Conservation (phyloP, 2,797 vertebrate genomes). For the Discoglossus pictus region DNA sequence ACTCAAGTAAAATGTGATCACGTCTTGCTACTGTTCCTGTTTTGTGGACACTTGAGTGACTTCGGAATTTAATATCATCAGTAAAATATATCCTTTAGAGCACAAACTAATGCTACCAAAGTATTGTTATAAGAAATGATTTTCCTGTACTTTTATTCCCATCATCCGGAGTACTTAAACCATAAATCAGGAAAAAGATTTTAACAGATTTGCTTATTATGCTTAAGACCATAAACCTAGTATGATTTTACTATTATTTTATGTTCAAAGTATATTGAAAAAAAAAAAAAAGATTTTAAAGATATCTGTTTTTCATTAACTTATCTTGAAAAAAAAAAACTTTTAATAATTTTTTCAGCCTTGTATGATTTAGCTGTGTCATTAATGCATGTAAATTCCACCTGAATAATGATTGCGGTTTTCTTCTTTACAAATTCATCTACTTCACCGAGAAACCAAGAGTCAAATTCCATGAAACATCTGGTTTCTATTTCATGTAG, state of each 20-base stretch:
- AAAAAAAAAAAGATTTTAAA: conserved; percentile 57
- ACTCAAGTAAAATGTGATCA: conserved; percentile 28
- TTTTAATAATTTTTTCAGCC: conserved; percentile 79
- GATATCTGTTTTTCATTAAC: conserved; percentile 75
- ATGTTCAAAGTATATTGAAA: conserved; percentile 68
- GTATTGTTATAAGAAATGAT: conserved; percentile 32
- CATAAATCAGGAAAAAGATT: conserved; percentile 58
- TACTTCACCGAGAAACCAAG: conserved; percentile 79
- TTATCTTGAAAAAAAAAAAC: conserved; percentile 71
- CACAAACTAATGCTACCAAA: conserved; percentile 20
- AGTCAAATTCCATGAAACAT: conserved; percentile 81
- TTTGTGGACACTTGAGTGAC: conserved; percentile 32
- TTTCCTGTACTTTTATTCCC: conserved; percentile 30
- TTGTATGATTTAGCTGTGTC: conserved; percentile 85
- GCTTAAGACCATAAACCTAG: conserved; percentile 58
- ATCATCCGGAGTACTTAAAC: conserved; percentile 31
- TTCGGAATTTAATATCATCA: conserved; percentile 17
- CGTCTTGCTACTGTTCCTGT: conserved; percentile 26
- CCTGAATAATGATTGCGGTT: conserved; percentile 84
- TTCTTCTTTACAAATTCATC: conserved; percentile 85
- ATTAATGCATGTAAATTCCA: conserved; percentile 85
- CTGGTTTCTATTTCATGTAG: conserved; percentile 87
- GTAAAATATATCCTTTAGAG: conserved; percentile 26
- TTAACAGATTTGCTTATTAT: conserved; percentile 58
- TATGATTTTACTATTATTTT: conserved; percentile 69